These are phyloP conservation scores for Heliopora coerulea DNA, from an alignment of 92 coral and sea anemone species.

Conservation along the genomic window DNA sequence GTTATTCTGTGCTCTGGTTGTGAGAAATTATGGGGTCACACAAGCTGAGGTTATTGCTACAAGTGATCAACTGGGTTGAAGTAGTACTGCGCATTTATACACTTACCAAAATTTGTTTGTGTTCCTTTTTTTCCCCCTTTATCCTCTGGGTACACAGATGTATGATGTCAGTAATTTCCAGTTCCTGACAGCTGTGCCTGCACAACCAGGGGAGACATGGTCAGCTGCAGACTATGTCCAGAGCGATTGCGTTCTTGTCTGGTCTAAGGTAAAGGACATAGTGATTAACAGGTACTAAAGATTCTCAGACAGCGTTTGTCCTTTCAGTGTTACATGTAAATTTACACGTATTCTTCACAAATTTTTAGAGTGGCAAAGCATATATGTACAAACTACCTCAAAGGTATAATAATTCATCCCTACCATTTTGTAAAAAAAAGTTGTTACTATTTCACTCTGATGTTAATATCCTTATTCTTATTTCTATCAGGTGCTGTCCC, in stretches of 20 bases:
- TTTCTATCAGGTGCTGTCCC: conserved; percentile 76
- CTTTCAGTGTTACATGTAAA: neutral
- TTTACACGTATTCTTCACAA: neutral
- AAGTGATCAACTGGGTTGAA: too few species aligned
- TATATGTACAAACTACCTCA: conserved; percentile 83
- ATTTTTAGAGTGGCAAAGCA: conserved; percentile 74
- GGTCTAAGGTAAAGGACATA: conserved; percentile 67
- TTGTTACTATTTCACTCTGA: too few species aligned
- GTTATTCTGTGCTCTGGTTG: too few species aligned
- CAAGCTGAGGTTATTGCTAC: too few species aligned
- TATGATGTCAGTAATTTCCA: conserved; percentile 94
- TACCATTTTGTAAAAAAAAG: too few species aligned
- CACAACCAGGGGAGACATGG: conserved; percentile 75
- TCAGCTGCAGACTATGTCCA: conserved; percentile 89
- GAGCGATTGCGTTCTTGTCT: conserved; percentile 81
- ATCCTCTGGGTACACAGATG: conserved; percentile 48
- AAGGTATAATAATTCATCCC: conserved; percentile 44
- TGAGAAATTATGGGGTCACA: too few species aligned
- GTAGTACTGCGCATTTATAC: too few species aligned
- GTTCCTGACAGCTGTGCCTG: conserved; percentile 74
- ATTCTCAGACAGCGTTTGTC: neutral
- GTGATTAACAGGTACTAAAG: neutral
- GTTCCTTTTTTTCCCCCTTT: neutral
- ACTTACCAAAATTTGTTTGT: too few species aligned
- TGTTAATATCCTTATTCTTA: too few species aligned